These are phyloP conservation scores for Iguana delicatissima DNA, from an alignment of 2,797 vertebrate species.

Conservation along the genomic window DNA sequence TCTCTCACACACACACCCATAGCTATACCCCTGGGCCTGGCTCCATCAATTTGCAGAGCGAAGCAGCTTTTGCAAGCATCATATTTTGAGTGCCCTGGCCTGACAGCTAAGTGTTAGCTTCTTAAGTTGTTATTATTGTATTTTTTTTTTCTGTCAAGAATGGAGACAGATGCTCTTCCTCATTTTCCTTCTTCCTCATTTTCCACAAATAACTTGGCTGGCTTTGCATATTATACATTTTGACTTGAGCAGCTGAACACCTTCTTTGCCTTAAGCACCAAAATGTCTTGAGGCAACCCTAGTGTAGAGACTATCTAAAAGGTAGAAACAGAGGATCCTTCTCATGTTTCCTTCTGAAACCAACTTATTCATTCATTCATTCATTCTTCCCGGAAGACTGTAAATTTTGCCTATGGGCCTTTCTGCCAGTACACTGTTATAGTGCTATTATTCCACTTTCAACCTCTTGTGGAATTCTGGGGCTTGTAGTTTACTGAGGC, in stretches of 20 bases:
- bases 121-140: neutral
- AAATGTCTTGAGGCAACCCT: neutral
- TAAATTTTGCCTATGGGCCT: too few species aligned
- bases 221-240: neutral
- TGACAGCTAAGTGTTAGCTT: neutral
- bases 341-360: neutral
- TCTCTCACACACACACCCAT: too few species aligned
- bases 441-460: too few species aligned
- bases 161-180: neutral
- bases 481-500: too few species aligned
- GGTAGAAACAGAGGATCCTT: neutral
- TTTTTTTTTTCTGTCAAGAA: neutral
- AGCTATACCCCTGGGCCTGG: neutral
- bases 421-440: too few species aligned
- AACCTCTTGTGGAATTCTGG: too few species aligned
- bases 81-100: neutral
- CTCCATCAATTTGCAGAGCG: neutral
- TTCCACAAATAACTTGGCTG: neutral
- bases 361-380: neutral
- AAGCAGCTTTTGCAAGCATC: neutral
- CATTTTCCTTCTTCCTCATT: neutral
- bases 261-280: neutral
- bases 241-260: neutral
- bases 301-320: neutral
- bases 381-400: too few species aligned